Evolutionary conservation across 2,113 vertebrate species (phyloP).

Genomic region (Catagonus wagneri): DNA sequence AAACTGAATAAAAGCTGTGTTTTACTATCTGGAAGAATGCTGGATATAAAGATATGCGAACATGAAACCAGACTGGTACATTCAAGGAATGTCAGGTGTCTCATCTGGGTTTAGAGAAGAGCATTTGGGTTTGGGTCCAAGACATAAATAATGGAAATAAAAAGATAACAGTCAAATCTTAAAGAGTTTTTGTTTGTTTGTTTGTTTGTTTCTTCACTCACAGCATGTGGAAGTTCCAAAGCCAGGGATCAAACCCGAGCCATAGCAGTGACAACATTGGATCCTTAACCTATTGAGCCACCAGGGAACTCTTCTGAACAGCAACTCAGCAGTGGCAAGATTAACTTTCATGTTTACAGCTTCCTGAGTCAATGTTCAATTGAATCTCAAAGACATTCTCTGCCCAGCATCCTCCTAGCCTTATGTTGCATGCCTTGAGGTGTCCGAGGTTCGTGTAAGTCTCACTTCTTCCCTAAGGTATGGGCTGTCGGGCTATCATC

Average conservation of each 20-base stretch:
- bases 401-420: neutral
- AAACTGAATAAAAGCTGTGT: neutral
- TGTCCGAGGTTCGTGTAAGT: rapidly evolving
- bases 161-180: neutral
- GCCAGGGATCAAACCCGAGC: too few relatives aligned
- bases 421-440: rapidly evolving
- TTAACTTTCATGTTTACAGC: neutral
- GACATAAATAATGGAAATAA: neutral
- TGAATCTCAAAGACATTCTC: neutral
- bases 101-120: neutral
- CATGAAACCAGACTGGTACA: neutral
- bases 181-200: neutral
- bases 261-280: too few relatives aligned
- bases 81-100: neutral
- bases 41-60: neutral
- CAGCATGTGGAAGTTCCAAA: too few relatives aligned
- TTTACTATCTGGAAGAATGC: neutral
- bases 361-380: neutral
- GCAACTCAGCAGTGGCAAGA: neutral
- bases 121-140: neutral
- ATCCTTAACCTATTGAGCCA: too few relatives aligned
- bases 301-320: too few relatives aligned
- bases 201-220: too few relatives aligned
- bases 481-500: neutral
- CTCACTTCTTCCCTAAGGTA: neutral